A percentile compares a stretch with the other conserved stretches of the same genome.
phyloP scores from a whole-genome alignment of 1,140 invertebrate genomes.

The Hycleus cichorii region DNA sequence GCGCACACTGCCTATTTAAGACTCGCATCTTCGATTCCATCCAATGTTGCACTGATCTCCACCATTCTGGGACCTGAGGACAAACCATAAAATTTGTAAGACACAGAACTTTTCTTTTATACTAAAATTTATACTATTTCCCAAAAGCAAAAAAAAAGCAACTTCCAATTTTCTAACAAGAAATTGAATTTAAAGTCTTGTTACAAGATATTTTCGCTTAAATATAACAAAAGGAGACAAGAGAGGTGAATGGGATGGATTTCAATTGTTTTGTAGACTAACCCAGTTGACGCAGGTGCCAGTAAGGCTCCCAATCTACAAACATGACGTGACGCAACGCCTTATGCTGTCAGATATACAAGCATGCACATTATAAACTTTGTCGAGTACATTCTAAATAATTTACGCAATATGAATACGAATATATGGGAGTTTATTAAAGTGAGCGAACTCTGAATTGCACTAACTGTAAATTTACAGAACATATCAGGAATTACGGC shows the following conservation, averaged over 20 bases:
- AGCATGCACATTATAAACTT: constrained; percentile 37
- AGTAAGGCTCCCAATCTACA: constrained; percentile 19
- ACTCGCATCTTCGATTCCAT: constrained; percentile 30
- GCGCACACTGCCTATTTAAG: constrained; percentile 31
- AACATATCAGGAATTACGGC: constrained; percentile 39
- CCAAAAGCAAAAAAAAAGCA: no score
- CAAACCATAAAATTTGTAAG: constrained; percentile 13
- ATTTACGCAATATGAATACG: constrained; percentile 42
- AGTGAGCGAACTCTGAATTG: constrained; percentile 35
- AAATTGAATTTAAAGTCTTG: no score
- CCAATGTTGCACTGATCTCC: constrained; percentile 25
- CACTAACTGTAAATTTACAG: constrained; percentile 34
- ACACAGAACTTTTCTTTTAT: no score
- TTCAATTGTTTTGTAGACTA: constrained; percentile 23
- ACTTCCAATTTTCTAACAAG: no score
- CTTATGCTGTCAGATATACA: constrained; percentile 36
- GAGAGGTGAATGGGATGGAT: constrained; percentile 15
- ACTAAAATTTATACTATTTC: no score
- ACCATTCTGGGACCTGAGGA: constrained; percentile 33
- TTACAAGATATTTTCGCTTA: constrained; percentile 1
- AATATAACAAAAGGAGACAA: constrained; percentile 18
- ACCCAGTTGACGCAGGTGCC: constrained; percentile 20
- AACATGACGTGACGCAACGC: constrained; percentile 23
- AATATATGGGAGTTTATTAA: constrained; percentile 37
- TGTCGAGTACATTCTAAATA: constrained; percentile 40